These are phyloP conservation scores for Drosophila bunnanda DNA, from an alignment of 2,888 invertebrate species.

Conservation along the genomic window DNA sequence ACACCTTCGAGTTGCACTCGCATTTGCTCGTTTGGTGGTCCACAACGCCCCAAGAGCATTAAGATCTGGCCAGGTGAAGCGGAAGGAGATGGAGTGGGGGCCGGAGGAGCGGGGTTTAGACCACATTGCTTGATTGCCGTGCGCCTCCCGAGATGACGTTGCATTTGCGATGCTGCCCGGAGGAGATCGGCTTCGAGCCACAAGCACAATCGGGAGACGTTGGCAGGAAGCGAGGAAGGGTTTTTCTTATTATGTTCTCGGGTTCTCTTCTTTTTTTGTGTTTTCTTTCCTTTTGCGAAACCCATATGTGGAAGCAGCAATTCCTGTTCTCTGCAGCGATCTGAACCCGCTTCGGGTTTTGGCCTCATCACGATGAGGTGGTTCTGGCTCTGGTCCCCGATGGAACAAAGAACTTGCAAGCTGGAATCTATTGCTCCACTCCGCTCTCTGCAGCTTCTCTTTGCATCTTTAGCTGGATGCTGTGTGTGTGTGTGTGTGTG, in stretches of 20 bases:
- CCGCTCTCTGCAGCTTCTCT: conserved; percentile 27
- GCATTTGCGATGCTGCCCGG: conserved; percentile 67
- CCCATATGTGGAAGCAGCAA: conserved; percentile 76
- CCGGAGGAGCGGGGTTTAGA: conserved; percentile 34
- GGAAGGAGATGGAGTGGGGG: neutral
- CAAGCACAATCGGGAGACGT: conserved; percentile 29
- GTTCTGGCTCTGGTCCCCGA: conserved; percentile 39
- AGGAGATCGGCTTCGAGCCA: conserved; percentile 40
- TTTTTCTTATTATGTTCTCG: conserved; percentile 35
- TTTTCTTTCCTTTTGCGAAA: conserved; percentile 48
- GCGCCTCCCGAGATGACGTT: conserved; percentile 72
- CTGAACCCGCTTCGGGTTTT: conserved; percentile 50
- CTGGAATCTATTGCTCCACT: conserved; percentile 70
- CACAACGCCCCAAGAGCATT: conserved; percentile 73
- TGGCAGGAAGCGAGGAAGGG: conserved; percentile 73
- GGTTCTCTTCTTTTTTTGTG: conserved; percentile 12
- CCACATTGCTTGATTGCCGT: conserved; percentile 71
- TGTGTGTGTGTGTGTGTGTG: conserved; percentile 44
- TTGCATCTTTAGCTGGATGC: conserved; percentile 13
- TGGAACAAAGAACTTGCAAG: conserved; percentile 70
- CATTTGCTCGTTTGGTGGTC: conserved; percentile 74
- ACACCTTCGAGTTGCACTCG: conserved; percentile 58
- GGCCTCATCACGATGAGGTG: conserved; percentile 51
- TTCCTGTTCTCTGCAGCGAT: conserved; percentile 58
- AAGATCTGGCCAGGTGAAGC: conserved; percentile 41